Conservation (phyloP, 2,888 invertebrate genomes). For the Caenorhabditis imperialis region DNA sequence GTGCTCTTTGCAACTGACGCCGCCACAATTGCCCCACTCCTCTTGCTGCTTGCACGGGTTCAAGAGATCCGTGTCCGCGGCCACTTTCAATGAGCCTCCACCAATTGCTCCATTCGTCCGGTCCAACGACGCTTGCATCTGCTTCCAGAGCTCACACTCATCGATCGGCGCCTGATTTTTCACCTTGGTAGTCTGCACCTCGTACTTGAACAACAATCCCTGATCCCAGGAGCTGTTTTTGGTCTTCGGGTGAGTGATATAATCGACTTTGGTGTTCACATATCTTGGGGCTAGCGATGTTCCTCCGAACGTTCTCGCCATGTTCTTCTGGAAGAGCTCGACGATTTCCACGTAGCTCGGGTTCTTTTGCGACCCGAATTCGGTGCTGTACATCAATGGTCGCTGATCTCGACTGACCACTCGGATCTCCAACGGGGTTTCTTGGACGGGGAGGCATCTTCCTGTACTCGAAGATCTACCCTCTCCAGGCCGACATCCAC, state of each 20-base stretch:
- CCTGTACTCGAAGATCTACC: conserved; percentile 64
- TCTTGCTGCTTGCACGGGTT: conserved; percentile 71
- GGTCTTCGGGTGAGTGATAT: conserved; percentile 77
- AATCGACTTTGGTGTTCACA: conserved; percentile 73
- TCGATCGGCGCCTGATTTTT: conserved; percentile 65
- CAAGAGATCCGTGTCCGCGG: conserved; percentile 73
- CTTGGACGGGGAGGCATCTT: conserved; percentile 63
- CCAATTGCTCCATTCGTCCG: conserved; percentile 67
- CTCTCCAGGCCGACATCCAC: conserved; percentile 76
- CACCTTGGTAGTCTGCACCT: conserved; percentile 69
- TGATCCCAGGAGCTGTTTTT: conserved; percentile 77
- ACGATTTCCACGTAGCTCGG: conserved; percentile 76
- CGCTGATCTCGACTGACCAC: conserved; percentile 67
- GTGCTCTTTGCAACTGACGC: conserved; percentile 67
- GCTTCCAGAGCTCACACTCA: conserved; percentile 75
- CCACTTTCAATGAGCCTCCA: conserved; percentile 73
- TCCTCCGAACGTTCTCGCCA: conserved; percentile 74
- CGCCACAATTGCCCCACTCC: conserved; percentile 71
- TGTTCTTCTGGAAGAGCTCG: conserved; percentile 70
- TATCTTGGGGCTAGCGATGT: conserved; percentile 73
- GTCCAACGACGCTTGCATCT: conserved; percentile 72
- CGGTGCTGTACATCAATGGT: conserved; percentile 75
- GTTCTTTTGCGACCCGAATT: conserved; percentile 67
- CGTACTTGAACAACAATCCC: conserved; percentile 77
- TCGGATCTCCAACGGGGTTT: conserved; percentile 70